phyloP scores from a whole-genome alignment of 2,888 invertebrate genomes.

The Tridacna crocea region DNA sequence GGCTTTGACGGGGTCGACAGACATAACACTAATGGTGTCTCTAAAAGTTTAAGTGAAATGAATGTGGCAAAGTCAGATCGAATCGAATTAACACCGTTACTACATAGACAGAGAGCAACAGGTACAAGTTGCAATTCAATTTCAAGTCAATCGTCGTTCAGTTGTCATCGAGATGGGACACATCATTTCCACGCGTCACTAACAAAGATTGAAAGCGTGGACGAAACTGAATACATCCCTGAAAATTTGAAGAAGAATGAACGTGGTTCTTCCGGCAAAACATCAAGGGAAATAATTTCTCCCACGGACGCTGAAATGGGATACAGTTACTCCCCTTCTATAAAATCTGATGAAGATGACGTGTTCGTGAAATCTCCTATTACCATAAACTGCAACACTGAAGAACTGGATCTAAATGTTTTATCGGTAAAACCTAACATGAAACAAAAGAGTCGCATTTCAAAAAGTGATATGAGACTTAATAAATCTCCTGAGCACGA shows the following conservation, averaged over 20 bases:
- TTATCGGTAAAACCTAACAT: constrained; percentile 44
- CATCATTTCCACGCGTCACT: constrained; percentile 51
- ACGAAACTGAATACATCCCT: constrained; percentile 38
- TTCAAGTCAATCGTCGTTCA: constrained; percentile 12
- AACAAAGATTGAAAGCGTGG: constrained; percentile 61
- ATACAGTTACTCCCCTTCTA: constrained; percentile 35
- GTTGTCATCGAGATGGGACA: background rate
- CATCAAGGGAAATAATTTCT: background rate
- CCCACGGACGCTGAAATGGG: constrained; percentile 6
- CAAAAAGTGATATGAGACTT: constrained; percentile 63
- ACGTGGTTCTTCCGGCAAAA: background rate
- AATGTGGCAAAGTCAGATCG: constrained; percentile 29
- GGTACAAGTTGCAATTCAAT: constrained; percentile 21
- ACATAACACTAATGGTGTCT: constrained; percentile 36
- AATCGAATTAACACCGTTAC: constrained; percentile 41
- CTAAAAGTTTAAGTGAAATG: constrained; percentile 54
- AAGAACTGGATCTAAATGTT: constrained; percentile 21
- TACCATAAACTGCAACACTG: constrained; percentile 13
- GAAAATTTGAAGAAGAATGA: background rate
- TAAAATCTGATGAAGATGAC: constrained; percentile 44
- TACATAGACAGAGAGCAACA: background rate
- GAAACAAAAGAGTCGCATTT: constrained; percentile 39
- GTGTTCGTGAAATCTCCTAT: constrained; percentile 30
- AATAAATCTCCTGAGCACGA: constrained; percentile 13
- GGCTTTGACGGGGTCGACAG: constrained; percentile 45